Conservation (phyloP, 2,888 invertebrate species). For the Horisme vitalbata region DNA sequence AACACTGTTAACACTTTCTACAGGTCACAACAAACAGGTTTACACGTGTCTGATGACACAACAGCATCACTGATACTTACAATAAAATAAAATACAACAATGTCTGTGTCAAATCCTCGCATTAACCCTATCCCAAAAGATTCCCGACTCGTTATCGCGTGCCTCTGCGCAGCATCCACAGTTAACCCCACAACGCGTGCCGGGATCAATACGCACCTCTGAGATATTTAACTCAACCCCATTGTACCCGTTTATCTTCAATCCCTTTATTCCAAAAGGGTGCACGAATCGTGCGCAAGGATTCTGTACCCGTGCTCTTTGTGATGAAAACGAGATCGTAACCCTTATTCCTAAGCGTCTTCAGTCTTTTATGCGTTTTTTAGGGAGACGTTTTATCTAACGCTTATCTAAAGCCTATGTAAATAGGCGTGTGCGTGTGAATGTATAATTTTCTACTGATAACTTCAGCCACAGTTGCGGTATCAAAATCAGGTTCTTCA, state of each 20-base stretch:
- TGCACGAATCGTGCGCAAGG: conserved; percentile 73
- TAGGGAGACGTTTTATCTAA: conserved; percentile 34
- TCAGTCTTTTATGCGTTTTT: conserved; percentile 42
- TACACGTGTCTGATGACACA: background rate
- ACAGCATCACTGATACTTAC: background rate
- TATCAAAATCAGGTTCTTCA: conserved; percentile 55
- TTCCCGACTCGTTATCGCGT: conserved; percentile 51
- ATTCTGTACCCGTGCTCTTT: conserved; percentile 76
- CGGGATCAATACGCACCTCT: conserved; percentile 68
- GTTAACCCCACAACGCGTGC: conserved; percentile 76
- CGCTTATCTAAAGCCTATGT: conserved; percentile 35
- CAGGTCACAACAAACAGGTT: too few species aligned
- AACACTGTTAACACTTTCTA: too few species aligned
- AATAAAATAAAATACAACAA: background rate
- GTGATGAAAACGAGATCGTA: conserved; percentile 62
- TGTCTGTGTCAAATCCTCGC: conserved; percentile 19
- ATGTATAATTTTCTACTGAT: conserved; percentile 28
- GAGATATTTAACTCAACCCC: conserved; percentile 53
- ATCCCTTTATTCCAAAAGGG: conserved; percentile 74
- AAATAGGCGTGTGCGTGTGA: conserved; percentile 26
- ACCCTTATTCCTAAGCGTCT: conserved; percentile 53
- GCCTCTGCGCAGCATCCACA: conserved; percentile 66
- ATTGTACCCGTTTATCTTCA: conserved; percentile 66
- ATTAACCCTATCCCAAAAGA: conserved; percentile 37
- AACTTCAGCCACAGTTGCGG: conserved; percentile 20